Percentiles rank a stretch among this genome's conserved stretches.
These are phyloP conservation scores for Nesogale talazaci DNA, from an alignment of 2,113 vertebrate genomes.

Conservation along the genomic window DNA sequence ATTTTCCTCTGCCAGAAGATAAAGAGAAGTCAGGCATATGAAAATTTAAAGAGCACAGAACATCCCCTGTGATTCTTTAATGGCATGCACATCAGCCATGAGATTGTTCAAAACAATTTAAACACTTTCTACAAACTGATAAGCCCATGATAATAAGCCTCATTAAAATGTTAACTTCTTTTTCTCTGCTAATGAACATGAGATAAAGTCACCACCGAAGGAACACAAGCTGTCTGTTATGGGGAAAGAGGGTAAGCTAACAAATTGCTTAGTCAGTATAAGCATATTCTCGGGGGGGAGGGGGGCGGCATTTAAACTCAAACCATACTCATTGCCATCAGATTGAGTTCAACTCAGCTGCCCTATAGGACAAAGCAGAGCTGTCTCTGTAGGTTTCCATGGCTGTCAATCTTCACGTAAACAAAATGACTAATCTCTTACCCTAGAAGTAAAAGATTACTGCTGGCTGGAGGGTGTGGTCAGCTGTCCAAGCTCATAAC, in stretches of 20 bases:
- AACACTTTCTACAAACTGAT: not conserved
- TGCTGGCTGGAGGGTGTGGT: no score
- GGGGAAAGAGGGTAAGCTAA: not conserved
- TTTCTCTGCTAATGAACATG: not conserved
- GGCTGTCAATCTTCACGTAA: no score
- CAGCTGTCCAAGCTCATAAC: no score
- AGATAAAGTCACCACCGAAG: not conserved
- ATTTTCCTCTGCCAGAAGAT: not conserved
- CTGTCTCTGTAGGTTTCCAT: no score
- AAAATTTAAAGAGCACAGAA: not conserved
- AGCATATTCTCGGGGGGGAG: not conserved
- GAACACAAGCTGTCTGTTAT: not conserved
- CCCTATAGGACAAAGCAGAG: no score
- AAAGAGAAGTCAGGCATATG: not conserved
- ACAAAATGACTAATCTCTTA: no score
- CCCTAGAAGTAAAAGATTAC: no score
- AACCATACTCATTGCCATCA: no score
- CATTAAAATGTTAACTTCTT: not conserved
- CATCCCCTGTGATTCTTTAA: not conserved
- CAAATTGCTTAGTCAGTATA: not conserved
- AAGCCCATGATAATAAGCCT: not conserved
- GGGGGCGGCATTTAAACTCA: no score
- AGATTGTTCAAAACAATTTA: not conserved
- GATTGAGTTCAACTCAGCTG: no score
- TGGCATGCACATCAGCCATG: not conserved